A percentile compares a stretch with the other conserved stretches of the same genome.
Evolutionary conservation across 2,888 invertebrate species (phyloP).

Genomic region (Drosophila meridiana): DNA sequence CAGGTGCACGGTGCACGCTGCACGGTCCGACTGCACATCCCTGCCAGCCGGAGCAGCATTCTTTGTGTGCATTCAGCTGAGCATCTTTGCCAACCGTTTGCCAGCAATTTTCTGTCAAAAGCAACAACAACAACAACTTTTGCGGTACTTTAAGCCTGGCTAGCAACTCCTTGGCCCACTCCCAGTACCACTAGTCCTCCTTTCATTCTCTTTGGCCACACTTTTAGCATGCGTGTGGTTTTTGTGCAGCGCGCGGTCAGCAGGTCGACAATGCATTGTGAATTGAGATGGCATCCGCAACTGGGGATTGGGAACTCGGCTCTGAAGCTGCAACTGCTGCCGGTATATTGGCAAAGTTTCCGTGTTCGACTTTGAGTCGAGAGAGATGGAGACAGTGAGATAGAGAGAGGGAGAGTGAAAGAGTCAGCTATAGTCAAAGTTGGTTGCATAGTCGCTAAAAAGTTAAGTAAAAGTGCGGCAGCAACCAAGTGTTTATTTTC

Average conservation of each 20-base stretch:
- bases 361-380: constrained; percentile 52
- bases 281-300: constrained; percentile 30
- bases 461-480: constrained; percentile 56
- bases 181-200: background rate
- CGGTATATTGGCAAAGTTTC: constrained; percentile 71
- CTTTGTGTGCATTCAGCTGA: constrained; percentile 51
- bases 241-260: constrained; percentile 58
- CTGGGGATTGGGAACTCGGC: constrained; percentile 28
- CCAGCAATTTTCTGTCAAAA: constrained; percentile 65
- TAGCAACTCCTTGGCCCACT: constrained; percentile 1
- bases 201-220: constrained; percentile 51
- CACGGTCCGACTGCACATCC: constrained; percentile 5
- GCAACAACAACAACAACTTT: constrained; percentile 57
- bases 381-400: constrained; percentile 1
- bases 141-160: constrained; percentile 55
- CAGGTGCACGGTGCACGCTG: constrained; percentile 14
- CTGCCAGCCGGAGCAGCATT: constrained; percentile 38
- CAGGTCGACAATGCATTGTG: constrained; percentile 58
- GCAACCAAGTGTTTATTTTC: constrained; percentile 65
- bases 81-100: constrained; percentile 50
- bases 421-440: constrained; percentile 17
- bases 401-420: background rate
- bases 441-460: constrained; percentile 34
- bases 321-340: constrained; percentile 41
- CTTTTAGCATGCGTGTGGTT: constrained; percentile 74